Conservation (phyloP, 2,888 invertebrate species). For the Hyles lineata region DNA sequence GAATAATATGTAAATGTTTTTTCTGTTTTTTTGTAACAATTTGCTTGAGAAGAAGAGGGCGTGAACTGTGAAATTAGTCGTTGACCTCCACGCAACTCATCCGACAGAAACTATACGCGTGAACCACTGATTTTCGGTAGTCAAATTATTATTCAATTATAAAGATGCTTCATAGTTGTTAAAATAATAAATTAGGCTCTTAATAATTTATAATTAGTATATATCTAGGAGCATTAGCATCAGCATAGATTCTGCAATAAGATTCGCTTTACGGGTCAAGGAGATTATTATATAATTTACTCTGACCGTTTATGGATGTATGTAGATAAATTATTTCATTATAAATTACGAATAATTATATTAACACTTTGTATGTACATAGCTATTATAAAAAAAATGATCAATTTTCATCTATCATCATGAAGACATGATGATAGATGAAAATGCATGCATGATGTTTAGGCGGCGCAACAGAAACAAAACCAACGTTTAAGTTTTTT, state of each 20-base stretch:
- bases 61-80: slow-evolving; percentile 28
- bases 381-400: too few relatives aligned
- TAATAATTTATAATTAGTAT: background rate
- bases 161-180: slow-evolving; percentile 2
- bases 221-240: background rate
- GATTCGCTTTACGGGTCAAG: background rate
- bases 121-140: slow-evolving; percentile 7
- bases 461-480: too few relatives aligned
- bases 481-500: too few relatives aligned
- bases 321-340: too few relatives aligned
- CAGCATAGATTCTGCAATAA: background rate
- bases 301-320: background rate
- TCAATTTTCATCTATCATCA: too few relatives aligned
- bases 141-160: slow-evolving; percentile 15
- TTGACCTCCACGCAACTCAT: slow-evolving; percentile 26
- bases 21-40: slow-evolving; percentile 26
- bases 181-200: background rate
- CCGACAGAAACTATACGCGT: background rate
- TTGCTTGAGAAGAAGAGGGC: slow-evolving; percentile 25
- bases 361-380: too few relatives aligned
- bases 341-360: too few relatives aligned
- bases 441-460: too few relatives aligned
- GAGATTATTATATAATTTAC: background rate
- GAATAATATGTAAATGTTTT: slow-evolving; percentile 25
- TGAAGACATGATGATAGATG: too few relatives aligned